Evolutionary conservation across 2,888 invertebrate species (phyloP), one percentile per base, ranked within the genome.

Genomic region (Oxyteleia sp.): DNA sequence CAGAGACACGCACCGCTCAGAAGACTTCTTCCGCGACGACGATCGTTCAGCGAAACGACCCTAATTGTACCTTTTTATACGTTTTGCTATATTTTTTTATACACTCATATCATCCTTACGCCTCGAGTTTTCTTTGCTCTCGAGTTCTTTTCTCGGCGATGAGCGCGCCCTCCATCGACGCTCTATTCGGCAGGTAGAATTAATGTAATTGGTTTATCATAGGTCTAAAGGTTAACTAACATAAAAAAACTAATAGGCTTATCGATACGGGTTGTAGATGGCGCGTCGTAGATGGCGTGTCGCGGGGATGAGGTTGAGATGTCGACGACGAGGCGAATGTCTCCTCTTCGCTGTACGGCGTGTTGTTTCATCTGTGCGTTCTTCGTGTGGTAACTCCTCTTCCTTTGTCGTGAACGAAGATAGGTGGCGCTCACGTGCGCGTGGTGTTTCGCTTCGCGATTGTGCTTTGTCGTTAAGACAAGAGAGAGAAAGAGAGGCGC

Each of bases 101-200:
- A 15, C 15, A 45, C 10, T 15, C 0, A 29, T 61, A 61, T 29
- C 26, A 5, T 26, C 5, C 26, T 26, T 61, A 61, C 32, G 32
- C 1, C 45, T 43, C 13, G 43, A 61, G 11, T 32, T 55, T 15
- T 45, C 0, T 45, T 61, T n/a, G n/a, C n/a, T n/a, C n/a, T n/a
- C n/a, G n/a, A n/a, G n/a, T 61, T 15, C 15, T 75, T 41, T 18
- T 8, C 5, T 47, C 45, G 35, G n/a, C 15, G 18, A 11, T 20
- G 59, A 35, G 15, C 26, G 55, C 71, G 35, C 85, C 85, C 88
- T 93, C 93, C 93, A 92, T 88, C 92, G 93, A 90, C 88, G 93
- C 90, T 93, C 93, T 92, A 93, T 90, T 91, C 90, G 90, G 92
- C 90, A 91, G 91, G 89, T 89, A 91, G 89, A 90, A 92, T 90